Conservation (phyloP, 2,113 vertebrate genomes). For the Rhea pennata region DNA sequence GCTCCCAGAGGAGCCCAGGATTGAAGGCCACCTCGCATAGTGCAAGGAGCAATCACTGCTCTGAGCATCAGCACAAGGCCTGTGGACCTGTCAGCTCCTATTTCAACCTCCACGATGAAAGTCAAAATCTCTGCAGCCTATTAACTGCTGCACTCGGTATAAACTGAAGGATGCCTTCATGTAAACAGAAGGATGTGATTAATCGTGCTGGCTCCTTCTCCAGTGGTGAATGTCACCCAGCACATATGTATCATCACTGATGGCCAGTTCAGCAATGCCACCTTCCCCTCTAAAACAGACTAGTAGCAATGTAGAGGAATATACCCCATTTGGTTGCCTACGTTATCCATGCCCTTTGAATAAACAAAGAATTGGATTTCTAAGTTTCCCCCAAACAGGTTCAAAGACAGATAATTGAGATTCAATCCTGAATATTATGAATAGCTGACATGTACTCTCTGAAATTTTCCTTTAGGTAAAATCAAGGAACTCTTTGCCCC, state of each 20-base stretch:
- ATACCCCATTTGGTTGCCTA: not conserved
- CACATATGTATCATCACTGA: not conserved
- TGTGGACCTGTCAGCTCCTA: not conserved
- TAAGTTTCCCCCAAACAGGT: not conserved
- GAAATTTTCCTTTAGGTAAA: conserved; percentile 80
- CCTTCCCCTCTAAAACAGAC: not conserved
- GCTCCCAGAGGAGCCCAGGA: not conserved
- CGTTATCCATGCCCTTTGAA: not conserved
- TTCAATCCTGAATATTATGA: not conserved
- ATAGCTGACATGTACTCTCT: not conserved
- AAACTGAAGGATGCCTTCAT: not conserved
- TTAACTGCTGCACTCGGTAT: not conserved
- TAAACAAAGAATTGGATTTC: not conserved
- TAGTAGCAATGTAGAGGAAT: not conserved
- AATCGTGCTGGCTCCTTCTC: not conserved
- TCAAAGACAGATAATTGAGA: not conserved
- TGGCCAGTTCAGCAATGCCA: not conserved
- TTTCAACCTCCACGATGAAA: not conserved
- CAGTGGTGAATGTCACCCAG: not conserved
- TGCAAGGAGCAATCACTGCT: not conserved
- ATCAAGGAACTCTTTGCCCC: conserved; percentile 90
- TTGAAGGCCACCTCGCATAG: not conserved
- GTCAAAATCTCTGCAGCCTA: not conserved
- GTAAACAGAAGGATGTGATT: not conserved
- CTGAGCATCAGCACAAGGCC: not conserved